These are phyloP conservation scores for Drosophila bocqueti DNA, from an alignment of 1,140 invertebrate genomes.

Conservation along the genomic window DNA sequence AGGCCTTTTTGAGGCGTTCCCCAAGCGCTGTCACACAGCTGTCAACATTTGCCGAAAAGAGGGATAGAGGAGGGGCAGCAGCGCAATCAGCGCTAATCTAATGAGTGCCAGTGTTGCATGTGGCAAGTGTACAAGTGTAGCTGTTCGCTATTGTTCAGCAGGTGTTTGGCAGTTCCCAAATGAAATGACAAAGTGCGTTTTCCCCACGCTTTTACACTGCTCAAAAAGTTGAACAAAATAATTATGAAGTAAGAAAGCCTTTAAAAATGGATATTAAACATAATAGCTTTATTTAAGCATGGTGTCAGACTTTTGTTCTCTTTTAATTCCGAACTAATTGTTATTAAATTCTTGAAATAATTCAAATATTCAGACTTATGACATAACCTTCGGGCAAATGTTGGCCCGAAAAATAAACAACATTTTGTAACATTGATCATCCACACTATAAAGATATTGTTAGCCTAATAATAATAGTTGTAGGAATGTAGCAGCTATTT, in stretches of 20 bases:
- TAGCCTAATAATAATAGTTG: too few species aligned
- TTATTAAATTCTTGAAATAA: too few species aligned
- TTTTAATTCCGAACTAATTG: too few species aligned
- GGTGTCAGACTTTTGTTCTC: too few species aligned
- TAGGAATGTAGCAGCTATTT: too few species aligned
- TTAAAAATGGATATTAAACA: background rate
- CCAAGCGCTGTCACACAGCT: conserved; percentile 55
- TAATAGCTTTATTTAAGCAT: too few species aligned
- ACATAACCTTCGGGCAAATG: too few species aligned
- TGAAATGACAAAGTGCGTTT: conserved; percentile 30
- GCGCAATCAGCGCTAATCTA: conserved; percentile 73
- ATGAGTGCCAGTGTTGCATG: conserved; percentile 65
- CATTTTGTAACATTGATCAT: too few species aligned
- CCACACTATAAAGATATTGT: too few species aligned
- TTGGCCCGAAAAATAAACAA: too few species aligned
- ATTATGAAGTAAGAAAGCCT: background rate
- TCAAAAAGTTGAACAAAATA: background rate
- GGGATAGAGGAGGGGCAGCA: background rate
- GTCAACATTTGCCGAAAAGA: conserved; percentile 47
- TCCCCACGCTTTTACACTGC: background rate
- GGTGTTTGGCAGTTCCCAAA: conserved; percentile 35
- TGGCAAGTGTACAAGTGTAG: conserved; percentile 28
- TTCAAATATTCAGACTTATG: too few species aligned
- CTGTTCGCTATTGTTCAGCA: conserved; percentile 32
- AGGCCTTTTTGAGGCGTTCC: conserved; percentile 48